These are phyloP conservation scores for Erithacus rubecula DNA, from an alignment of 2,797 vertebrate species.

Conservation along the genomic window DNA sequence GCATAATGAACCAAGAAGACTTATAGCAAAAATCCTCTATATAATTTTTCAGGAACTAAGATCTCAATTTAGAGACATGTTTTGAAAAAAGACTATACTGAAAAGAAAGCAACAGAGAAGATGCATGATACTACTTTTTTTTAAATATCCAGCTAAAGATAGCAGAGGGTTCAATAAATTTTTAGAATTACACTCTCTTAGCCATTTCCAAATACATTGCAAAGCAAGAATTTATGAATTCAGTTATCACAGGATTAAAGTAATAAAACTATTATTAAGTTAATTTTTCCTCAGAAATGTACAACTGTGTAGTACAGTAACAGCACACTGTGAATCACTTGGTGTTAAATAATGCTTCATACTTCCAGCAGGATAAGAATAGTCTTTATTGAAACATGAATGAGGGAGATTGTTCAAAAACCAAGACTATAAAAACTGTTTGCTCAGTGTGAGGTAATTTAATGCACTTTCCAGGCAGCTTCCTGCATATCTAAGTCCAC, in stretches of 20 bases:
- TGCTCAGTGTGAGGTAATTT: neutral
- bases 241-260: neutral
- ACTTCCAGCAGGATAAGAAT: neutral
- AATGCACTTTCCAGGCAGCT: neutral
- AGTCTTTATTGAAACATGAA: neutral
- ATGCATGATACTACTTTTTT: neutral
- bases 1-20: neutral
- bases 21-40: neutral
- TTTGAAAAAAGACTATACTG: neutral
- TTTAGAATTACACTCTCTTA: neutral
- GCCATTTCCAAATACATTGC: neutral
- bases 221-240: constrained; percentile 9
- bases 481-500: neutral
- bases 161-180: neutral
- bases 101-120: neutral
- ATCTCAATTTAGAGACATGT: neutral
- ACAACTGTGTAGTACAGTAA: neutral
- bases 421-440: neutral
- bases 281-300: constrained; percentile 2
- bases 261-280: constrained; percentile 19
- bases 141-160: neutral
- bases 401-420: neutral
- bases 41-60: neutral
- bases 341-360: constrained; percentile 11
- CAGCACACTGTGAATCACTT: neutral